Evolutionary conservation across 1,140 invertebrate genomes (phyloP).

Genomic region (Neuroterus valhalla): DNA sequence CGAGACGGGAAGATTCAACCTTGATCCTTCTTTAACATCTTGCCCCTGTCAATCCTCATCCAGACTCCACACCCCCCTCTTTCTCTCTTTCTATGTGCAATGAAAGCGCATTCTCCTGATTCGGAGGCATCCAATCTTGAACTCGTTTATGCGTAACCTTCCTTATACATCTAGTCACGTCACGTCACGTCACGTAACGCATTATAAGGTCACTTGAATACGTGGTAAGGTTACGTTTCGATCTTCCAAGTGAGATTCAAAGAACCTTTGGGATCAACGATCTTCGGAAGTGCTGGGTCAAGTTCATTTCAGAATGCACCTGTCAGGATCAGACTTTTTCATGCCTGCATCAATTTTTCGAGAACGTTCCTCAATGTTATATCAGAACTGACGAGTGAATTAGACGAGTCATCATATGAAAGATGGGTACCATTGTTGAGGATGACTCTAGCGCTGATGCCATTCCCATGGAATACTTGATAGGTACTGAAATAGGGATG

Average conservation of each 20-base stretch:
- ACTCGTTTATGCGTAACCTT: conserved; percentile 69
- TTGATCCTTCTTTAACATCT: conserved; percentile 35
- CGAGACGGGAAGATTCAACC: conserved; percentile 43
- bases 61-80: neutral
- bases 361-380: neutral
- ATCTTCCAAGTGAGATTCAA: conserved; percentile 35
- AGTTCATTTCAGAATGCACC: conserved; percentile 36
- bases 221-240: conserved; percentile 59
- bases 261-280: conserved; percentile 47
- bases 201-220: conserved; percentile 63
- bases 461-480: no score
- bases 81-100: conserved; percentile 32
- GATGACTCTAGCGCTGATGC: no score
- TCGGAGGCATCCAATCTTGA: conserved; percentile 61
- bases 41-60: conserved; percentile 11
- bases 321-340: neutral
- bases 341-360: neutral
- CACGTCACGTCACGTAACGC: conserved; percentile 58
- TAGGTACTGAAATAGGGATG: no score
- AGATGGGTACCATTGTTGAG: neutral
- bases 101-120: conserved; percentile 62
- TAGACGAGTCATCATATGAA: neutral
- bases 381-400: neutral
- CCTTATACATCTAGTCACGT: conserved; percentile 46
- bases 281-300: conserved; percentile 43